Base-by-base conservation (phyloP, 1,140 invertebrate genomes). In the Drosophila kikkawai region DNA sequence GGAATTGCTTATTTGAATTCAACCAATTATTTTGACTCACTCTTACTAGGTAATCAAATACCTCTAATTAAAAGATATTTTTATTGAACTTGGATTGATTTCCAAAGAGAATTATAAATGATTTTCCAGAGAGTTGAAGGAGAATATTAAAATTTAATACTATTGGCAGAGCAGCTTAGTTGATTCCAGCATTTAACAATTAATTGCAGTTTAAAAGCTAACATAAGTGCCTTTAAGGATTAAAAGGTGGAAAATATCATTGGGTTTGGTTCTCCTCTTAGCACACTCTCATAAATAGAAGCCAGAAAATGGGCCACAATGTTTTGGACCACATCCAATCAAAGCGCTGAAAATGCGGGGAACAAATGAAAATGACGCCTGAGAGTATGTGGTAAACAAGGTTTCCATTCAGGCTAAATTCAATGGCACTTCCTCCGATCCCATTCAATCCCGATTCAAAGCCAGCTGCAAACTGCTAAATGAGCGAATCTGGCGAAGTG, bases 391-490 rank as follows among this genome's bases (percentile, higher is more conserved):
- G 82, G 65, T 82, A 81, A 85, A 70, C 82, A 78, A 85, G 84
- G 68, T 51, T 53, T 51, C 74, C 70, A 74, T 74, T 74, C 68
- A 73, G 67, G 29, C 26, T 32, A 37, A 71, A 81, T 86, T 85
- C 82, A 59, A 86, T 85, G 82, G 82, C 68, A 64, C 67, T 85
- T 85, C 50, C 45, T 64, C 60, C 78, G 57, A 78, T 78, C 79
- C 80, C 74, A 85, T 85, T 85, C 82, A 85, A 86, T 85, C 45
- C 67, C 68, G 78, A 85, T 85, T 85, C 82, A 85, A 86, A 85
- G 74, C 82, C 82, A 80, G 61, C 82, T 85, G 82, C 56, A 65
- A 81, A 78, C 82, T 64, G 82, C 73, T 45, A 85, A 85, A 85
- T 85, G 68, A 85, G 82, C 70, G 68, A 78, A 73, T 44, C 70